phyloP scores from a whole-genome alignment of 1,140 invertebrate genomes.

The Drusus annulatus region DNA sequence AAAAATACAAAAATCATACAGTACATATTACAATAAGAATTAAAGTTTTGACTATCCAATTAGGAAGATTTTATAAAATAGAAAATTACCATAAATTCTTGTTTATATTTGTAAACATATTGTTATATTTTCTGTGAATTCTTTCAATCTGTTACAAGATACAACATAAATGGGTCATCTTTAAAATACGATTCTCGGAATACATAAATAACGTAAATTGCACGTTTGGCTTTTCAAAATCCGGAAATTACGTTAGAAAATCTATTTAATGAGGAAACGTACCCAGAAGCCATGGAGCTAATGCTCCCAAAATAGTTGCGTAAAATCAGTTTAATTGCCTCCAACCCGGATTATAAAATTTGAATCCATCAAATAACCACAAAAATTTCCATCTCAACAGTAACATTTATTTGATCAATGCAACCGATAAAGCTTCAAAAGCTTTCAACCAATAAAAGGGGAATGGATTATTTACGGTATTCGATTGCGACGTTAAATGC shows the following conservation, averaged over 20 bases:
- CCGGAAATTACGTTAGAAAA: not conserved
- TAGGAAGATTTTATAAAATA: no score
- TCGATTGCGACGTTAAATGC: not conserved
- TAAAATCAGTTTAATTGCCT: conserved; percentile 3
- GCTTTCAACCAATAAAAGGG: conserved; percentile 25
- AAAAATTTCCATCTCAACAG: conserved; percentile 22
- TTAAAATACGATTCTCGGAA: no score
- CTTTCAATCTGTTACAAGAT: no score
- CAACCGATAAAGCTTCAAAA: conserved; percentile 10
- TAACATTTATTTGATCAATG: not conserved
- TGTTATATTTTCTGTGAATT: no score
- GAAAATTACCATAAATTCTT: no score
- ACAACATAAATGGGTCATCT: no score
- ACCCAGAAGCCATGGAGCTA: conserved; percentile 2
- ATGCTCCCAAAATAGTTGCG: not conserved
- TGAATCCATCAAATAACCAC: conserved; percentile 17
- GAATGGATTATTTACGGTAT: conserved; percentile 12
- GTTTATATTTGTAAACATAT: no score
- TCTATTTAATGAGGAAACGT: not conserved
- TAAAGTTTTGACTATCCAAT: no score
- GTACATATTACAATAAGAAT: no score
- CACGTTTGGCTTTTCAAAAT: no score
- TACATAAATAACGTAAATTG: no score
- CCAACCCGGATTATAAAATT: conserved; percentile 10
- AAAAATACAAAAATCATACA: no score